phyloP scores from a whole-genome alignment of 2,888 invertebrate genomes.

The Cabera pusaria region DNA sequence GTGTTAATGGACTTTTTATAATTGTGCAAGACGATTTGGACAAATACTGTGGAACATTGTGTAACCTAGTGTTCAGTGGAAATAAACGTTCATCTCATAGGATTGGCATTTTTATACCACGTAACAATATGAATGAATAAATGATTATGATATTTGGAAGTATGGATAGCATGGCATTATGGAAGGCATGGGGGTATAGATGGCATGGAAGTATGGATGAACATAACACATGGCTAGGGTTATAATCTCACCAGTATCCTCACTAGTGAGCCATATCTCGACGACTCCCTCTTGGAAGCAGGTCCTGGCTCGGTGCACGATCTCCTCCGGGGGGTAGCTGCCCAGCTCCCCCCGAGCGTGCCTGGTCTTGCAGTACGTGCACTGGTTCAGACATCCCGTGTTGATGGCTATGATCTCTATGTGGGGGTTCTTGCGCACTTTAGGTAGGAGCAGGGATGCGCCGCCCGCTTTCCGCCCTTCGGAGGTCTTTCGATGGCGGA shows the following conservation, averaged over 20 bases:
- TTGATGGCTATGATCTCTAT: constrained; percentile 99
- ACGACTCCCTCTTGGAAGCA: constrained; percentile 96
- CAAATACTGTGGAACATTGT: too few relatives aligned
- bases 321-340: constrained; percentile 95
- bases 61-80: too few relatives aligned
- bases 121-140: too few relatives aligned
- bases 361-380: constrained; percentile 99
- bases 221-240: too few relatives aligned
- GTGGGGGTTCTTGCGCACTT: constrained; percentile 97
- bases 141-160: too few relatives aligned
- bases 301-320: constrained; percentile 92
- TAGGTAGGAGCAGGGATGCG: constrained; percentile 93
- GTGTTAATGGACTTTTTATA: too few relatives aligned
- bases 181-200: too few relatives aligned
- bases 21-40: too few relatives aligned
- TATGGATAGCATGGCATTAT: too few relatives aligned
- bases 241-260: constrained; percentile 93
- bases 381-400: constrained; percentile 98
- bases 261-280: constrained; percentile 98
- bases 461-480: constrained; percentile 93
- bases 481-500: constrained; percentile 91
- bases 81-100: too few relatives aligned
- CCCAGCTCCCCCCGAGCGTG: constrained; percentile 98
- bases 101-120: too few relatives aligned
- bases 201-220: too few relatives aligned